phyloP scores from a whole-genome alignment of 92 coral and sea anemone genomes.

The Zoanthus sociatus region DNA sequence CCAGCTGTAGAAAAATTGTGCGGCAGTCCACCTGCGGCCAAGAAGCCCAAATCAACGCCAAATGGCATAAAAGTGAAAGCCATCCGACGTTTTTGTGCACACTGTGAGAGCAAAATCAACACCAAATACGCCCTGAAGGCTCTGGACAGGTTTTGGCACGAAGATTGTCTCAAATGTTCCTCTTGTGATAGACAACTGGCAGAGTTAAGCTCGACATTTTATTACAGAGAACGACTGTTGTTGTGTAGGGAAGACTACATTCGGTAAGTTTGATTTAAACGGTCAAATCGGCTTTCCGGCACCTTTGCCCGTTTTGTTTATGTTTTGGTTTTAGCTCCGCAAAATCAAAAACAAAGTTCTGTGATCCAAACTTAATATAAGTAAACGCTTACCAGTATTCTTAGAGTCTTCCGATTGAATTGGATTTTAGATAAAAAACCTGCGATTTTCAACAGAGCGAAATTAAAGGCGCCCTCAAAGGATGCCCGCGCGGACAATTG shows the following conservation, averaged over 20 bases:
- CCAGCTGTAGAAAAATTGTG: neutral
- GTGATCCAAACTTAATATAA: too few relatives aligned
- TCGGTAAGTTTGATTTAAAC: slow-evolving; percentile 53
- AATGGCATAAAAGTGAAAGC: slow-evolving; percentile 28
- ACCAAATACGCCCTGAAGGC: slow-evolving; percentile 69
- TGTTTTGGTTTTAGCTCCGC: too few relatives aligned
- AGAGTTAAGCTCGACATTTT: slow-evolving; percentile 74
- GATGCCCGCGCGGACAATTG: too few relatives aligned
- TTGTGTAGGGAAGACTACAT: slow-evolving; percentile 85
- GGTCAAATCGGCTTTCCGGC: too few relatives aligned
- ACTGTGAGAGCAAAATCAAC: slow-evolving; percentile 71
- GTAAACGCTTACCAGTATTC: too few relatives aligned
- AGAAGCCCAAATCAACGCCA: slow-evolving; percentile 19
- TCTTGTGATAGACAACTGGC: slow-evolving; percentile 73
- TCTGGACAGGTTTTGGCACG: slow-evolving; percentile 88
- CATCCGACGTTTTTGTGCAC: slow-evolving; percentile 64
- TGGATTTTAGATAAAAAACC: too few relatives aligned
- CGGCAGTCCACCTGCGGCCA: neutral
- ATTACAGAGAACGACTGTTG: slow-evolving; percentile 73
- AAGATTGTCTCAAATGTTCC: slow-evolving; percentile 85
- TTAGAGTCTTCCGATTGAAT: too few relatives aligned
- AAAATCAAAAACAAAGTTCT: too few relatives aligned
- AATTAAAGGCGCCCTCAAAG: too few relatives aligned
- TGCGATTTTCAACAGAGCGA: too few relatives aligned
- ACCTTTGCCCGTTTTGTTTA: too few relatives aligned